Evolutionary conservation across 2,888 invertebrate genomes (phyloP).

Genomic region (Nezara viridula): DNA sequence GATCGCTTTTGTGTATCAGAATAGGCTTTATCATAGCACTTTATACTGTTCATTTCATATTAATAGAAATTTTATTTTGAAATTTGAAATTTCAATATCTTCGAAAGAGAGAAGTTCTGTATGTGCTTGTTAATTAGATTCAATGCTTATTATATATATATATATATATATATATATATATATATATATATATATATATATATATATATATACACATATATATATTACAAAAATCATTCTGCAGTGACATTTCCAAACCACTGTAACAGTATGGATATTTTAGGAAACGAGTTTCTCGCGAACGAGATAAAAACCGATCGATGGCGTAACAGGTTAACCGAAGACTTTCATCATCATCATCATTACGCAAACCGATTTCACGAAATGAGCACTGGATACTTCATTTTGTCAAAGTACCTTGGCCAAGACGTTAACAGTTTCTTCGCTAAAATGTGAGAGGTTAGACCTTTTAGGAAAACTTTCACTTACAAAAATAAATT

Average conservation of each 20-base stretch:
- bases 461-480: not conserved
- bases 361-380: not conserved
- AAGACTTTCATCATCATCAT: not conserved
- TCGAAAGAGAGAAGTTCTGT: too few relatives aligned
- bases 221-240: too few relatives aligned
- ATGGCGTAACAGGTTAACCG: not conserved
- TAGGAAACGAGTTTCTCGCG: not conserved
- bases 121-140: too few relatives aligned
- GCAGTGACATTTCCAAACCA: not conserved
- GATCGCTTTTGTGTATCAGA: too few relatives aligned
- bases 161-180: too few relatives aligned
- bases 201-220: too few relatives aligned
- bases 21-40: too few relatives aligned
- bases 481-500: slow-evolving; percentile 13
- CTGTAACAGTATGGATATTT: not conserved
- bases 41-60: too few relatives aligned
- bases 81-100: too few relatives aligned
- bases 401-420: not conserved
- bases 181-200: too few relatives aligned
- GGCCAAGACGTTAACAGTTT: not conserved
- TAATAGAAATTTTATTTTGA: too few relatives aligned
- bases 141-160: too few relatives aligned
- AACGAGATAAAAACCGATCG: not conserved
- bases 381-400: not conserved
- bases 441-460: not conserved